Conservation (phyloP, 2,113 vertebrate species). For the Onychostoma macrolepis region DNA sequence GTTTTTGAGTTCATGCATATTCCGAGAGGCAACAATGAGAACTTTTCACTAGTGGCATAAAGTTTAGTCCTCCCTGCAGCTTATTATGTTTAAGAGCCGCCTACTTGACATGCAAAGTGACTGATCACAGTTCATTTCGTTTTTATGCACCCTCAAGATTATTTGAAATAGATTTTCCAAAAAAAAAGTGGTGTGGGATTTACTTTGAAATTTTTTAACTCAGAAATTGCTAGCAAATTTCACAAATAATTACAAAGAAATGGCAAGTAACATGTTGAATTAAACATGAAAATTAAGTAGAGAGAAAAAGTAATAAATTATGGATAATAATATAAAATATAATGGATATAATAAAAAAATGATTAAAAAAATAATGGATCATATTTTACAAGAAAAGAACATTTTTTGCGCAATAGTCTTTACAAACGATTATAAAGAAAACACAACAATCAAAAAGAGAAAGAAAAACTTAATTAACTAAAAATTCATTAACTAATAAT, state of each 20-base stretch:
- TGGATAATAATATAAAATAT: no score
- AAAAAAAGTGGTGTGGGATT: background rate
- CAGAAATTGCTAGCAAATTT: background rate
- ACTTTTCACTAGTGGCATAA: background rate
- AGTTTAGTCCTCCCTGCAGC: background rate
- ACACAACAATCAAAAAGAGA: background rate
- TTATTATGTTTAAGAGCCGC: background rate
- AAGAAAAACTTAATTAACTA: background rate
- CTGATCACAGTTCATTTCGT: background rate
- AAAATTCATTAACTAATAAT: no score
- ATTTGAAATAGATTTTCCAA: background rate
- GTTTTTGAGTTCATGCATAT: background rate
- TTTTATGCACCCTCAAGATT: background rate
- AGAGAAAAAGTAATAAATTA: background rate
- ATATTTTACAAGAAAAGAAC: background rate
- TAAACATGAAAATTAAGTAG: background rate
- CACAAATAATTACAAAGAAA: background rate
- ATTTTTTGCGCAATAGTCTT: background rate
- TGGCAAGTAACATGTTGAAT: background rate
- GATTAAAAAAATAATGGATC: no score
- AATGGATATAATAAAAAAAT: no score
- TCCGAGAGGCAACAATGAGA: background rate
- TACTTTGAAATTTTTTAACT: background rate
- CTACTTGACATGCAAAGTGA: background rate
- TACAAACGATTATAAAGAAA: background rate